Conservation (phyloP, 1,140 invertebrate species). For the Tetramorium parvispinum region DNA sequence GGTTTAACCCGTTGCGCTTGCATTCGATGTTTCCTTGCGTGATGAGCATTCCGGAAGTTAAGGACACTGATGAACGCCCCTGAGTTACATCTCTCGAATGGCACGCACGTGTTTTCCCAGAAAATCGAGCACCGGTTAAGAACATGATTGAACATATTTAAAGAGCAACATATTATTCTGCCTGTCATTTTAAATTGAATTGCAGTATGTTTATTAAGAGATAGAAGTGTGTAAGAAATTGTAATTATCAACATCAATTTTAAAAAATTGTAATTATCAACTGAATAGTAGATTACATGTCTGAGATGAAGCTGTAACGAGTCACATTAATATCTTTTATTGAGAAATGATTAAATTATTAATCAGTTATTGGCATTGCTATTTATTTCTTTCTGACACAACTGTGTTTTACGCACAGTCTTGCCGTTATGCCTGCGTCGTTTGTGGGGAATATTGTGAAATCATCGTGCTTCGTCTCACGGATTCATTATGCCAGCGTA, state of each 20-base stretch:
- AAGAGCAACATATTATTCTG: not conserved
- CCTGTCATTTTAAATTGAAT: not conserved
- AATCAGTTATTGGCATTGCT: not conserved
- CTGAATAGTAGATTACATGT: not conserved
- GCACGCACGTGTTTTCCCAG: conserved; percentile 10
- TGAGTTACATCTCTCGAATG: conserved; percentile 2
- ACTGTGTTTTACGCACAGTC: not conserved
- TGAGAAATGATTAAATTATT: not conserved
- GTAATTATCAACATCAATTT: not conserved
- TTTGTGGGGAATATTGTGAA: conserved; percentile 40
- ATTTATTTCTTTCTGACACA: not conserved
- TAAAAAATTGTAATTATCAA: not conserved
- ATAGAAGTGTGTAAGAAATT: not conserved
- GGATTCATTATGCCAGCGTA: conserved; percentile 68
- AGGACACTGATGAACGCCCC: conserved; percentile 49
- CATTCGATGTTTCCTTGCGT: conserved; percentile 51
- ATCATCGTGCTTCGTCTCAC: conserved; percentile 38
- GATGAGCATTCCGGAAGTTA: conserved; percentile 59
- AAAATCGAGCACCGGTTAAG: not conserved
- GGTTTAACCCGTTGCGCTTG: conserved; percentile 32
- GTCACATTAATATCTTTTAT: not conserved
- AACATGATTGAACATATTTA: not conserved
- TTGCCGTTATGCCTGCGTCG: not conserved
- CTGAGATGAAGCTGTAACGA: too few species aligned
- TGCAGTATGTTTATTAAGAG: not conserved